Evolutionary conservation across 1,140 invertebrate species (phyloP), one percentile per base, ranked within the genome.

Genomic region (Bilobella aurantiaca): DNA sequence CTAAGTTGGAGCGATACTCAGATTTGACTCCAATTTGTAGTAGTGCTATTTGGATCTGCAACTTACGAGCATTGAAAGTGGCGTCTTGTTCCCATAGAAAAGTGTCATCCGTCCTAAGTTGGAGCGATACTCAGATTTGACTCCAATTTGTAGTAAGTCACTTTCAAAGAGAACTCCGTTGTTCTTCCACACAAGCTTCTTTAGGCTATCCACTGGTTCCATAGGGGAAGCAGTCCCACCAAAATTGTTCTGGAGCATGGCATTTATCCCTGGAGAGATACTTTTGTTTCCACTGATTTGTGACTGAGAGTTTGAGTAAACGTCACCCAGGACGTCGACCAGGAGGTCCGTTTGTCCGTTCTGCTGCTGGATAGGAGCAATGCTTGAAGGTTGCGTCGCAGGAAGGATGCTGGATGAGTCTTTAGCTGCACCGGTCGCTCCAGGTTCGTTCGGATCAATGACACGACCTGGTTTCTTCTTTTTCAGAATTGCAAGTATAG

Each of bases 31-130:
- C 96, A 74, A 99, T 96, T 83, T 99, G 96, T 64, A 99, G 87
- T 56, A 98, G 80, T n/a, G 23, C 12, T 25, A 28, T 23, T 12
- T 57, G 5, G 21, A 5, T 57, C n/a, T 8, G 8, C 12, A 12
- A 75, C 75, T 77, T 77, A 86, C 85, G 78, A 85, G 83, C 62
- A 93, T 81, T 29, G 86, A 81, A 75, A 86, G 85, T 73, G 88
- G 86, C 34, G 95, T 97, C 81, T 99, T 99, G 78, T 99, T 99
- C 62, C 96, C 96, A 81, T 98, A 99, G 78, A 97, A 99, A 27
- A 99, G 79, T 28, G 90, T 91, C 70, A 99, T 83, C 68, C 96
- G 84, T 5, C 94, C 96, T 69, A 98, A 82, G 81, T 98, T 98
- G 77, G 94, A 89, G 75, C 93, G 82, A 73, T 88, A 95, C 78